Base-by-base conservation (phyloP, 2,888 invertebrate genomes). In the Cataglyphis albicans region DNA sequence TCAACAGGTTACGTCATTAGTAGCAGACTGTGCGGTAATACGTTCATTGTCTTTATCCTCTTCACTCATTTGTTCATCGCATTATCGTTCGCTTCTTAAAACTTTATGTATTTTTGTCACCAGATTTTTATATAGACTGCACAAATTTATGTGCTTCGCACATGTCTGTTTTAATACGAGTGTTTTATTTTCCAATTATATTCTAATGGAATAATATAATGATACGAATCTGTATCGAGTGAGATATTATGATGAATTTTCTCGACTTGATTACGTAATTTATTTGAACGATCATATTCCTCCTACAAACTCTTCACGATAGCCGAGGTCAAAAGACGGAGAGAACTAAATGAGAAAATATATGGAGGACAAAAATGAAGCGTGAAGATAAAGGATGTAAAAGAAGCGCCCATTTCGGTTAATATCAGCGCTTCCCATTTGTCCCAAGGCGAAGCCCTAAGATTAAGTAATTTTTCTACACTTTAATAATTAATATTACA, bases 1-100 rank as follows among this genome's bases (percentile, higher is more conserved):
- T 94, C 93, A 94, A 92, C 93, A 93, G 93, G 92, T 94, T 94
- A 93, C 92, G 91, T 91, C 92, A 89, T 92, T 93, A 88, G 88
- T 76, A 88, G 63, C 88, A 83, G 68, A 83, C 86, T 86, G 86
- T 84, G 83, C 81, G 75, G 67, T 89, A 88, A 88, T 88, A 75
- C 85, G 74, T 75, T 52, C 73, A 81, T 78, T 74, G 55, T 81
- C 75, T 81, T 55, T 76, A 70, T 15, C 80, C 64, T 35, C 67
- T 21, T 44, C 63, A 64, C 38, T 63, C 32, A 29, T 70, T 67
- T 68, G 59, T 52, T 81, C 74, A 41, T 55, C 70, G 70, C 76
- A 70, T 85, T 84, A 85, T 81, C 80, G 25, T 70, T 70, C 61
- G 35, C 59, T 65, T 75, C 70, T 44, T 25, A n/a, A 55, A 81